phyloP scores from a whole-genome alignment of 2,888 invertebrate genomes.

The Poecilobothrus nobilitatus region DNA sequence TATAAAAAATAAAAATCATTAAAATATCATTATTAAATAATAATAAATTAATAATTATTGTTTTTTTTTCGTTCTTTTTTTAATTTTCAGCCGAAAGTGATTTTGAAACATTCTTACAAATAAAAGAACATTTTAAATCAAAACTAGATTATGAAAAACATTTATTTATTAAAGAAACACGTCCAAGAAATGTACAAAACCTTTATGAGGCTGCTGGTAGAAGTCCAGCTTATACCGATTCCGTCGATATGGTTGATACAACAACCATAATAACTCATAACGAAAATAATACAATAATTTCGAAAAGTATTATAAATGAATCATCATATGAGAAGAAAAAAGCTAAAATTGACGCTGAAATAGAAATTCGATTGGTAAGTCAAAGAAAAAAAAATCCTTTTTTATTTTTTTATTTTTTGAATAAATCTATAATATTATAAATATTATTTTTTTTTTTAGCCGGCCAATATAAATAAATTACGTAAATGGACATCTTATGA shows the following conservation, averaged over 20 bases:
- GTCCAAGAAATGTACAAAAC: slow-evolving; percentile 64
- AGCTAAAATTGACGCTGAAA: slow-evolving; percentile 68
- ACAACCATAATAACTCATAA: neutral
- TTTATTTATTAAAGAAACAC: slow-evolving; percentile 66
- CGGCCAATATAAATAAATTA: slow-evolving; percentile 67
- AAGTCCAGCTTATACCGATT: slow-evolving; percentile 41
- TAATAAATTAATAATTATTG: no score
- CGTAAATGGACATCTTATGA: slow-evolving; percentile 71
- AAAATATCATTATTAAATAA: no score
- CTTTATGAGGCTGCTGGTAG: slow-evolving; percentile 71
- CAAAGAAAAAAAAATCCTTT: no score
- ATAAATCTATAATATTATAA: no score
- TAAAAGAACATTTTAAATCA: slow-evolving; percentile 68
- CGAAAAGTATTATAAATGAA: neutral
- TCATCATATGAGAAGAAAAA: slow-evolving; percentile 46
- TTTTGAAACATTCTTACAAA: slow-evolving; percentile 74
- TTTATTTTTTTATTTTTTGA: no score
- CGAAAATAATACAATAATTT: neutral
- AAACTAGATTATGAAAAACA: slow-evolving; percentile 59
- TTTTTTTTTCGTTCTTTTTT: slow-evolving; percentile 19
- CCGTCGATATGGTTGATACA: slow-evolving; percentile 18
- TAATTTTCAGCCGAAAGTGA: slow-evolving; percentile 80
- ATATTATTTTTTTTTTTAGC: slow-evolving; percentile 48
- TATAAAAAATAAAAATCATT: no score
- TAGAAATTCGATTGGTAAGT: slow-evolving; percentile 82